phyloP scores from a whole-genome alignment of 2,797 vertebrate species.

The Crenichthys baileyi region DNA sequence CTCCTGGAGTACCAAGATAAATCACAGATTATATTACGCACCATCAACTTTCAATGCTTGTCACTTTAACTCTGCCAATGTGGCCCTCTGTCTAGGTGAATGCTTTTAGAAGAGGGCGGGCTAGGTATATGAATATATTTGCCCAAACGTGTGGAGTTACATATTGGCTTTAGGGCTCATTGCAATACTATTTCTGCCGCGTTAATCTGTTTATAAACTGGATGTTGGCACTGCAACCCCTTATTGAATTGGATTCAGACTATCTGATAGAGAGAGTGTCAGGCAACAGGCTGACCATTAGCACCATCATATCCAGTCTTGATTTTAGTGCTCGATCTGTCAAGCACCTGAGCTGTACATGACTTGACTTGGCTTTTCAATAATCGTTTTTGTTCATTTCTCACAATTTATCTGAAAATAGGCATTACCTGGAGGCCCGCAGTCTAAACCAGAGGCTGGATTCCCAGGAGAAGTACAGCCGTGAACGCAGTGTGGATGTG shows the following conservation, averaged over 20 bases:
- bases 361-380: background rate
- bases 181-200: constrained; percentile 8
- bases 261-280: constrained; percentile 54
- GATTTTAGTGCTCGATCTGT: constrained; percentile 40
- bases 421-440: constrained; percentile 90
- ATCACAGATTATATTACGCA: constrained; percentile 48
- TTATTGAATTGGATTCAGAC: constrained; percentile 29
- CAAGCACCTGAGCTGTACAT: constrained; percentile 3
- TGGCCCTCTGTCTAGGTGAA: constrained; percentile 26
- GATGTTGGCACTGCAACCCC: background rate
- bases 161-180: background rate
- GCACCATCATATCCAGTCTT: constrained; percentile 28
- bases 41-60: constrained; percentile 20
- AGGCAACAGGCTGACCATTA: constrained; percentile 32
- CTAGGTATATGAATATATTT: constrained; percentile 13
- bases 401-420: constrained; percentile 52
- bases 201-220: constrained; percentile 28
- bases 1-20: constrained; percentile 8
- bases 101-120: background rate
- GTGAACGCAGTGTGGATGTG: constrained; percentile 81
- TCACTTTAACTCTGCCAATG: constrained; percentile 32
- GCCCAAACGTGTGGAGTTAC: background rate
- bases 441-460: constrained; percentile 86
- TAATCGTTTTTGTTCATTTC: constrained; percentile 22
- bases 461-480: constrained; percentile 75